Percentiles rank a stretch among this genome's conserved stretches.
phyloP scores from a whole-genome alignment of 2,797 vertebrate species.

The Ctenopoma multispine region DNA sequence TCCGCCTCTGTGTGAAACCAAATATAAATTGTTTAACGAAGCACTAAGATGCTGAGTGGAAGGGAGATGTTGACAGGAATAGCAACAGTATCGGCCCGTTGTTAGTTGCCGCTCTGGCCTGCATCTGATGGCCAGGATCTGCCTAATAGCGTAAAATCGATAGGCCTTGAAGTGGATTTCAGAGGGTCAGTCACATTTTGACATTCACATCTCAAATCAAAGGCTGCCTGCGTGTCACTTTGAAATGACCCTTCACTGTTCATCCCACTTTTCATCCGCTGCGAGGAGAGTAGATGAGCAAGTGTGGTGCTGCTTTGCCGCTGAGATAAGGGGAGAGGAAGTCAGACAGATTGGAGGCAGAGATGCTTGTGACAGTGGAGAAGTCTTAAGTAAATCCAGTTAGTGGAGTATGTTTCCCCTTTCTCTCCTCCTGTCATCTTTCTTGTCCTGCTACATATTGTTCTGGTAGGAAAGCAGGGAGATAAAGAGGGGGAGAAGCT shows the following conservation, averaged over 20 bases:
- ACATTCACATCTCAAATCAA: conserved; percentile 14
- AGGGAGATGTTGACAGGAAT: not conserved
- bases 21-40: not conserved
- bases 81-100: not conserved
- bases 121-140: not conserved
- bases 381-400: conserved; percentile 58
- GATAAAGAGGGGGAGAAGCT: conserved; percentile 51
- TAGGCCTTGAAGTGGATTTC: not conserved
- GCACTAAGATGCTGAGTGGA: not conserved
- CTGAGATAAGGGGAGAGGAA: conserved; percentile 43
- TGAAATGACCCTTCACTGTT: conserved; percentile 5
- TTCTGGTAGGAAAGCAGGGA: conserved; percentile 30
- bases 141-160: not conserved
- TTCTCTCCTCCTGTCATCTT: conserved; percentile 52
- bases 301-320: conserved; percentile 21
- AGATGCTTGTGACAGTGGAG: conserved; percentile 47
- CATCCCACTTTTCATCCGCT: not conserved
- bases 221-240: conserved; percentile 2
- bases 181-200: not conserved
- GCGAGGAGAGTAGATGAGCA: conserved; percentile 2
- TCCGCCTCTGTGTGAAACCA: not conserved
- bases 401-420: conserved; percentile 24
- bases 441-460: conserved; percentile 30
- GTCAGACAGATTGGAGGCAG: conserved; percentile 42
- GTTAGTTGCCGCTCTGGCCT: not conserved